These are phyloP conservation scores for Lypha dubia DNA, from an alignment of 2,888 invertebrate genomes.

Conservation along the genomic window DNA sequence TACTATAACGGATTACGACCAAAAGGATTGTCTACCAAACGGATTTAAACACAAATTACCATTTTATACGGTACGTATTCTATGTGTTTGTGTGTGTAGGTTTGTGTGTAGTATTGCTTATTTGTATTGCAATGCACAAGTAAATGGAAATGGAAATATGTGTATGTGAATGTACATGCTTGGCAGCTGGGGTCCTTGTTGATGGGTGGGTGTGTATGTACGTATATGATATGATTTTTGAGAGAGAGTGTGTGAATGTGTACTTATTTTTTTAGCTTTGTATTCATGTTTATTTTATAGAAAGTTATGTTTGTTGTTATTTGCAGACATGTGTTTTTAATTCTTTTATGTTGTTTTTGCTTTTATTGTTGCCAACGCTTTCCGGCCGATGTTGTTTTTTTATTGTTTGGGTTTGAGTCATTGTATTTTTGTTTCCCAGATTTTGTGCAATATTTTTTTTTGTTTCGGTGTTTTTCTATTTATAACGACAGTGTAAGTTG, in stretches of 20 bases:
- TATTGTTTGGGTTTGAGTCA: constrained; percentile 53
- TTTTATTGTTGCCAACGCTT: not conserved
- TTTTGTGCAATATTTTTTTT: constrained; percentile 47
- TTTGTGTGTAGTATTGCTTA: not conserved
- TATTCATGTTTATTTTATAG: constrained; percentile 60
- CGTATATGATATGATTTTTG: not conserved
- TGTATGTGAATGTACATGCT: constrained; percentile 42
- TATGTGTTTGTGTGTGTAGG: not conserved
- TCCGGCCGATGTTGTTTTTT: not conserved
- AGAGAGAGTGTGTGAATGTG: not conserved
- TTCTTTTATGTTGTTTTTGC: constrained; percentile 12
- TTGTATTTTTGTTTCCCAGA: constrained; percentile 56
- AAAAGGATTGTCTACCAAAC: constrained; percentile 70
- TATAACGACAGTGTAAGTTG: constrained; percentile 58
- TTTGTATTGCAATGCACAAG: not conserved
- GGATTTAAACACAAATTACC: constrained; percentile 71
- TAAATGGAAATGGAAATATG: constrained; percentile 41
- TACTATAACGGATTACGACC: constrained; percentile 65
- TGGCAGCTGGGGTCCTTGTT: constrained; percentile 26
- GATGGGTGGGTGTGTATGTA: constrained; percentile 10
- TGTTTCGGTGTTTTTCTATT: constrained; percentile 33
- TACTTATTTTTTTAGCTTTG: constrained; percentile 34
- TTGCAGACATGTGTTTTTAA: constrained; percentile 59
- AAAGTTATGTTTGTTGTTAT: constrained; percentile 67
- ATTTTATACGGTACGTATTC: constrained; percentile 61